phyloP scores from a whole-genome alignment of 2,797 vertebrate genomes.

The Acanthurus lineatus region DNA sequence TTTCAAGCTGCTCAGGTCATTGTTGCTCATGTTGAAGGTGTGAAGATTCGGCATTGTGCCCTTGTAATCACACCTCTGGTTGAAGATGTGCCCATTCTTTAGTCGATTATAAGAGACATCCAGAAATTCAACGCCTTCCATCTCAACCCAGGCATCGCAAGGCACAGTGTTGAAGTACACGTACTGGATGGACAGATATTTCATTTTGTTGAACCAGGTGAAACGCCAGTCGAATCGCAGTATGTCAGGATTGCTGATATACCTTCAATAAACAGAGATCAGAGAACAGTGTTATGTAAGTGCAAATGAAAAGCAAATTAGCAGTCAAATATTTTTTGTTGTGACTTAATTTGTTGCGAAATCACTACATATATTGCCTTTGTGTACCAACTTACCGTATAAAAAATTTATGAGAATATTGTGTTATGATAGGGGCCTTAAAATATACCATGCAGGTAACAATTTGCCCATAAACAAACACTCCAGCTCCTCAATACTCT shows the following conservation, averaged over 20 bases:
- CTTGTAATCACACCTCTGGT: constrained; percentile 82
- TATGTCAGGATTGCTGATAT: constrained; percentile 91
- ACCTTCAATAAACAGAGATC: constrained; percentile 72
- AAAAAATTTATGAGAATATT: too few relatives aligned
- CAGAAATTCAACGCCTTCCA: constrained; percentile 79
- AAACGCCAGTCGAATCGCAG: constrained; percentile 91
- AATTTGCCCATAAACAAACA: too few relatives aligned
- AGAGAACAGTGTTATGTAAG: not conserved
- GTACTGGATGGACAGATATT: constrained; percentile 80
- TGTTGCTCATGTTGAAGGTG: constrained; percentile 80
- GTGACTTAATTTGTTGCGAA: too few relatives aligned
- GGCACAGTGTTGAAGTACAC: constrained; percentile 90
- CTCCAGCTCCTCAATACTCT: too few relatives aligned
- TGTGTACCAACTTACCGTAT: not conserved
- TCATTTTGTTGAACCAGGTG: constrained; percentile 88
- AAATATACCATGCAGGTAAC: not conserved
- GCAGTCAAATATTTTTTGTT: too few relatives aligned
- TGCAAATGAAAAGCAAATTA: not conserved
- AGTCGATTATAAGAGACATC: constrained; percentile 87
- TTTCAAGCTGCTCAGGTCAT: constrained; percentile 82
- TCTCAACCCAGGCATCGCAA: constrained; percentile 88
- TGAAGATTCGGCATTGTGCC: constrained; percentile 77
- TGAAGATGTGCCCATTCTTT: constrained; percentile 77
- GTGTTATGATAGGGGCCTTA: too few relatives aligned
- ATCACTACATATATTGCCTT: too few relatives aligned